These are phyloP conservation scores for Hypotaenidia okinawae DNA, from an alignment of 2,797 vertebrate genomes.

Conservation along the genomic window DNA sequence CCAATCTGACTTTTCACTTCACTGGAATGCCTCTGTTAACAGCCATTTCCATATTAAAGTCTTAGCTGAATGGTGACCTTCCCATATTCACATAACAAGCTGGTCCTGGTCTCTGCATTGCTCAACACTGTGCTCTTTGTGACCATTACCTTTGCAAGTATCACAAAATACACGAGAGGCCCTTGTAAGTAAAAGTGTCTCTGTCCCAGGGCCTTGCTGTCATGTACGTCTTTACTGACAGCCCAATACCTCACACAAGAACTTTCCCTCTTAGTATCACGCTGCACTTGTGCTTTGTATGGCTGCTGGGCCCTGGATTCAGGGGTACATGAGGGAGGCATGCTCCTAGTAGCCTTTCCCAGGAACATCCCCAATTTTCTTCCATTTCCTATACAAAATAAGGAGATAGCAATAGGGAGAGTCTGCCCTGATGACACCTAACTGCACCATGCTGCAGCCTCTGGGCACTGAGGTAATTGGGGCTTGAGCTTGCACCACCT, in stretches of 20 bases:
- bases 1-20: background rate
- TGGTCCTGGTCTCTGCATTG: background rate
- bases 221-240: background rate
- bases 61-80: background rate
- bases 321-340: accelerated
- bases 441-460: background rate
- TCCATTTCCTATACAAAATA: background rate
- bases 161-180: background rate
- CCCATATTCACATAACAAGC: background rate
- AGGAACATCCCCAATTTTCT: background rate
- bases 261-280: background rate
- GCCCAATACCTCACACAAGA: background rate
- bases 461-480: background rate
- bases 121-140: background rate
- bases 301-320: background rate
- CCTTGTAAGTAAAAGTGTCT: background rate
- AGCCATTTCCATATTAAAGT: background rate
- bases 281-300: accelerated
- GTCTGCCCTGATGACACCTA: background rate
- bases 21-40: background rate
- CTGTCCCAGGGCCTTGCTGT: background rate
- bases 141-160: background rate
- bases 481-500: too few relatives aligned
- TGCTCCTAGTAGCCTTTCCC: background rate
- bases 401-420: background rate